A percentile compares a stretch with the other conserved stretches of the same genome.
Conservation (phyloP, 2,113 vertebrate species). For the Turnix velox region DNA sequence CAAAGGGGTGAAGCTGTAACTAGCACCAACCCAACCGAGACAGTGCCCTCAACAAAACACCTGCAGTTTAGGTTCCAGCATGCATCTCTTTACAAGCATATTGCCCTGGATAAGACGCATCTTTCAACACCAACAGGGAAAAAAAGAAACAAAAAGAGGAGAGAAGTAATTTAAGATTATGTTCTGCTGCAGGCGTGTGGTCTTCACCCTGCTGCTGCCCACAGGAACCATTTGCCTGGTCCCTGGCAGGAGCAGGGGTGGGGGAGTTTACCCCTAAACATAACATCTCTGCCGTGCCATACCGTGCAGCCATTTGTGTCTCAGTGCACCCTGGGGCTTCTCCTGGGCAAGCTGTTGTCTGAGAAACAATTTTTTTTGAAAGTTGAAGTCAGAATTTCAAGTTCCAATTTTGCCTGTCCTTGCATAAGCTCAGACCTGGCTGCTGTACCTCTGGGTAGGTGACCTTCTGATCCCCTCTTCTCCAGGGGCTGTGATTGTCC, state of each 20-base stretch:
- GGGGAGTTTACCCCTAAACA: neutral
- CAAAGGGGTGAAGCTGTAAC: slow-evolving; percentile 18
- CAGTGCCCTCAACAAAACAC: slow-evolving; percentile 3
- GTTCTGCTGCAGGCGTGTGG: neutral
- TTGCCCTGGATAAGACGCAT: neutral
- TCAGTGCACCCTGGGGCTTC: neutral
- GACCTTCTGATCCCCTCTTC: neutral
- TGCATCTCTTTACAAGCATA: neutral
- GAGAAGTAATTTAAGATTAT: slow-evolving; percentile 8
- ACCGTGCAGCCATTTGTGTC: neutral
- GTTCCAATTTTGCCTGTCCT: neutral
- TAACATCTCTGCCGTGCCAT: neutral
- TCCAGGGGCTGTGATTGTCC: neutral
- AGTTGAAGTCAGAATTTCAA: slow-evolving; percentile 6
- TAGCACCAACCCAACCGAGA: neutral
- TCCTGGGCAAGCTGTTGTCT: neutral
- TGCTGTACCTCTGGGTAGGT: neutral
- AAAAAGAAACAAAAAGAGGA: neutral
- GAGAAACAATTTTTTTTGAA: slow-evolving; percentile 1
- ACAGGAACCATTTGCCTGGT: neutral
- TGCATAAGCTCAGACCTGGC: neutral
- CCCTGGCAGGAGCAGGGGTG: rapidly evolving
- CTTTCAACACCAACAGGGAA: neutral
- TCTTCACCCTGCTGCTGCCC: neutral
- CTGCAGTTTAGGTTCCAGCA: slow-evolving; percentile 21